Evolutionary conservation across 2,888 invertebrate species (phyloP), one percentile per base, ranked within the genome.

Genomic region (Teinopalpus imperialis): DNA sequence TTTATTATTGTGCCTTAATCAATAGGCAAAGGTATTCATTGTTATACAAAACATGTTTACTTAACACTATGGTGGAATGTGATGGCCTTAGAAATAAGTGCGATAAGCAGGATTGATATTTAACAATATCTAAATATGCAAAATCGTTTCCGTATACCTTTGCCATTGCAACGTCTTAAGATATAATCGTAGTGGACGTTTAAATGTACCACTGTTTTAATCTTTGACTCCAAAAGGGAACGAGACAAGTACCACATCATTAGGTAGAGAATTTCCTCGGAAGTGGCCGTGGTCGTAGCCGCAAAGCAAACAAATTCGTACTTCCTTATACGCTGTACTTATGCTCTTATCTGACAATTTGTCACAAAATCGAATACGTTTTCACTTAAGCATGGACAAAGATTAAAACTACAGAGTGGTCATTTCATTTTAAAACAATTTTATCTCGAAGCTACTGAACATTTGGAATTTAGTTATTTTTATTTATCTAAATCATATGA

Each of bases 271-370:
- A 46, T 40, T 39, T 18, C 39, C 16, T 34, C 40, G 45, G 45
- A 34, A 40, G 40, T 34, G 45, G 21, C 12, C 27, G 13, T 29
- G 21, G 26, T 27, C 7, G 21, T 10, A 13, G 39, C 45, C 21
- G 13, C 26, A 27, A 23, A 29, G 26, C 14, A 18, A 40, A 40
- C 40, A 40, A 47, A 40, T 35, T 37, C 39, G 35, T 42, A 29
- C 27, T 50, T 40, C 32, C 37, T 37, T 50, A 40, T 43, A 40
- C 24, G 32, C 8, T 32, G 29, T 34, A 32, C 27, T 34, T 40
- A 66, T 57, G 55, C 57, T 62, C 75, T 85, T 87, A 86, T 85
- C 86, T 68, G 53, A 68, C 74, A 86, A 87, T 86, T 85, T 85
- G 86, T 86, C 86, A 83, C 72, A 62, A 66, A 62, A 65, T 66